phyloP scores from a whole-genome alignment of 92 coral and sea anemone genomes.

The Plumapathes pennacea region DNA sequence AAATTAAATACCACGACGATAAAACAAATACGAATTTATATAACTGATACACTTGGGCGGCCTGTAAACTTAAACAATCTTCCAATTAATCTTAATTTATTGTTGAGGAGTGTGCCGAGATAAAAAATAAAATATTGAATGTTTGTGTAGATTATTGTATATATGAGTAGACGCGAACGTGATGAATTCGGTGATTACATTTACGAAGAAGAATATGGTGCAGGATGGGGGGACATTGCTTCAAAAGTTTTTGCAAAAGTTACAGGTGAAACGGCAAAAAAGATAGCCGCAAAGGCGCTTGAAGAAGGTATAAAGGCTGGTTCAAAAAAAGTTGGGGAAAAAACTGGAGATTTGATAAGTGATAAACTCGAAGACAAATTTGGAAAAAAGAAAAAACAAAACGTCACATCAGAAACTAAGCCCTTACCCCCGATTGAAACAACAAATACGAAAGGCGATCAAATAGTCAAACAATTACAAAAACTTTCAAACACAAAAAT shows the following conservation, averaged over 20 bases:
- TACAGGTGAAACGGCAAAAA: not conserved
- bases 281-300: not conserved
- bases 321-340: not conserved
- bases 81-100: not conserved
- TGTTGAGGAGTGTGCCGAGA: not conserved
- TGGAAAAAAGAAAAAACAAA: not conserved
- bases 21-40: not conserved
- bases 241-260: not conserved
- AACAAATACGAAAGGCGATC: not conserved
- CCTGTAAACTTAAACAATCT: not conserved
- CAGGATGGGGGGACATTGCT: no score
- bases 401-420: not conserved
- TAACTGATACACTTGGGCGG: not conserved
- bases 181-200: not conserved
- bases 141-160: no score
- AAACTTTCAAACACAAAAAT: not conserved
- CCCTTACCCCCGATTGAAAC: no score
- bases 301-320: slow-evolving; percentile 1
- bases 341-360: not conserved
- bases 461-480: not conserved
- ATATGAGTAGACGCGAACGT: not conserved
- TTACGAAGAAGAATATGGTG: not conserved
- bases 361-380: slow-evolving; percentile 5
- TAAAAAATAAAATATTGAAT: no score
- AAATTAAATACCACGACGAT: not conserved